phyloP scores from a whole-genome alignment of 1,140 invertebrate species.

The Drosophila lini region DNA sequence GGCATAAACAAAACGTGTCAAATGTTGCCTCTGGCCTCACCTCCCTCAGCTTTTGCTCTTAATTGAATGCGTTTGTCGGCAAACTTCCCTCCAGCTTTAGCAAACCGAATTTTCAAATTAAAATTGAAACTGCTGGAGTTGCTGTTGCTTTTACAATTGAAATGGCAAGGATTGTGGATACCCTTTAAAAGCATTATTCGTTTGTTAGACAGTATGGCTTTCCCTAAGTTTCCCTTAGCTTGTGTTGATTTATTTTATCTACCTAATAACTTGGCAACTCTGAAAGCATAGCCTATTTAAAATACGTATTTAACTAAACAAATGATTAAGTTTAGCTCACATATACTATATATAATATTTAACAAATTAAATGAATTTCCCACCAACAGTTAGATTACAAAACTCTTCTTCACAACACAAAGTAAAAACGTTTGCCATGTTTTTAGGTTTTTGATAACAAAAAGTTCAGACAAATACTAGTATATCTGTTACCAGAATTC shows the following conservation, averaged over 20 bases:
- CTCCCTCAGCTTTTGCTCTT: neutral
- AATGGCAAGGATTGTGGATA: neutral
- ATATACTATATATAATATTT: too few species aligned
- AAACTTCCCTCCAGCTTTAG: neutral
- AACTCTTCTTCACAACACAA: neutral
- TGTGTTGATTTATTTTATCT: too few species aligned
- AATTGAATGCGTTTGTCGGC: neutral
- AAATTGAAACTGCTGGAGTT: neutral
- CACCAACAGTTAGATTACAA: neutral
- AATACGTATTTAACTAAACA: too few species aligned
- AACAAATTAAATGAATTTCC: neutral
- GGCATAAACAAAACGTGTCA: neutral
- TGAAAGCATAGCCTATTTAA: too few species aligned
- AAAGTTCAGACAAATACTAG: neutral
- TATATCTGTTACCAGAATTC: neutral
- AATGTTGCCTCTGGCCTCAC: neutral
- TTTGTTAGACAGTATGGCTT: too few species aligned
- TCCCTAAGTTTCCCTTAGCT: too few species aligned
- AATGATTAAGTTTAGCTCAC: too few species aligned
- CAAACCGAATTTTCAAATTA: neutral
- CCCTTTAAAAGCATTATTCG: neutral
- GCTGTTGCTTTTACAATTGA: neutral
- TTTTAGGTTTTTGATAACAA: neutral
- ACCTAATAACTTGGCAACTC: too few species aligned
- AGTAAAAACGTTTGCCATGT: neutral